These are phyloP conservation scores for Mycteria americana DNA, from an alignment of 2,797 vertebrate species.

Conservation along the genomic window DNA sequence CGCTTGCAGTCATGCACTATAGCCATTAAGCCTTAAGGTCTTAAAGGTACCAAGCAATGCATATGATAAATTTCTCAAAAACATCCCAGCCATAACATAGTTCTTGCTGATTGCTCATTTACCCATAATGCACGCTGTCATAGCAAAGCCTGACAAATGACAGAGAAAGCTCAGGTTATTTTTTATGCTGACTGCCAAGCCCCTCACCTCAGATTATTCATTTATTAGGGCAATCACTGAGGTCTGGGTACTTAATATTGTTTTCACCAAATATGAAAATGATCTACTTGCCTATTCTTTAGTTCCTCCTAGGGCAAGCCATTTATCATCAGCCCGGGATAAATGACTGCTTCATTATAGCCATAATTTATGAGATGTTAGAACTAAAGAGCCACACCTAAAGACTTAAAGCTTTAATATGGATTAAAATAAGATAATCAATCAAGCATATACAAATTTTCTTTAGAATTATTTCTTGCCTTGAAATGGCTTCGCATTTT, in stretches of 20 bases:
- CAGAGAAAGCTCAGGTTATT: constrained; percentile 83
- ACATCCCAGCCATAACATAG: constrained; percentile 87
- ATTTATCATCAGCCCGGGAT: constrained; percentile 83
- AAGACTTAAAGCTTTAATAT: constrained; percentile 86
- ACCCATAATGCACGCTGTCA: constrained; percentile 88
- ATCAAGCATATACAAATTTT: constrained; percentile 84
- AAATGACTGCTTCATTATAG: constrained; percentile 90
- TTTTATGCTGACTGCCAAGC: constrained; percentile 84
- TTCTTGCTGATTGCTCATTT: constrained; percentile 89
- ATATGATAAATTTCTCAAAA: constrained; percentile 86
- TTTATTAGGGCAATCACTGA: constrained; percentile 87
- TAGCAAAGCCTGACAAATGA: constrained; percentile 82
- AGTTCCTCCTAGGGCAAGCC: constrained; percentile 83
- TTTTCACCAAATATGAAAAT: constrained; percentile 93
- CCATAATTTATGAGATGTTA: constrained; percentile 86
- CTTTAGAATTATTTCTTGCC: constrained; percentile 75
- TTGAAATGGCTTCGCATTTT: constrained; percentile 64
- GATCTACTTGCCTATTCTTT: constrained; percentile 89
- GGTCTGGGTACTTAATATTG: constrained; percentile 87
- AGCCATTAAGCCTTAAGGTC: constrained; percentile 85
- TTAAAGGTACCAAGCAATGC: constrained; percentile 84
- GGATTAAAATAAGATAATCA: constrained; percentile 89
- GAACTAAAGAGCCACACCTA: constrained; percentile 85
- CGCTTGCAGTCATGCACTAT: constrained; percentile 81
- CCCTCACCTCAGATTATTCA: constrained; percentile 88